Percentiles rank a stretch among this genome's conserved stretches.
These are phyloP conservation scores for Oeneis ivallda DNA, from an alignment of 2,888 invertebrate species.

Conservation along the genomic window DNA sequence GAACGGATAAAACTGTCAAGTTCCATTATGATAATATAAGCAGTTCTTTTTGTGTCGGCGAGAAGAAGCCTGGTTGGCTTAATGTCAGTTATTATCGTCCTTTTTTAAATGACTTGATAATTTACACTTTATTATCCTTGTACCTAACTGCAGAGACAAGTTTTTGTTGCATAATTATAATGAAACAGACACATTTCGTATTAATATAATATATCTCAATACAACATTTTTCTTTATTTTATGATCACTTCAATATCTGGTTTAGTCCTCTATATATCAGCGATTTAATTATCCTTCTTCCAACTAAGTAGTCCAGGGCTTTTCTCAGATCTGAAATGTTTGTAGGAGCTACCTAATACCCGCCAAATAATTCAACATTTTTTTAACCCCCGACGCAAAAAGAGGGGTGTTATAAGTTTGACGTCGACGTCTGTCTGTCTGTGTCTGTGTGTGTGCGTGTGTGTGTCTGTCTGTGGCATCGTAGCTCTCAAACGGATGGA, in stretches of 20 bases:
- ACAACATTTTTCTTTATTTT: not conserved
- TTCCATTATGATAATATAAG: conserved; percentile 38
- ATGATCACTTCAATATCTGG: no score
- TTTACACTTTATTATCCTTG: conserved; percentile 39
- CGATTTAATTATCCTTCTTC: not conserved
- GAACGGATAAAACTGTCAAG: conserved; percentile 37
- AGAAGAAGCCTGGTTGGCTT: conserved; percentile 33
- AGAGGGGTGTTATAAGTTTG: no score
- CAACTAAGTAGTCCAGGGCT: not conserved
- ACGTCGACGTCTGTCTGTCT: no score
- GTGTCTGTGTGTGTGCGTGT: no score
- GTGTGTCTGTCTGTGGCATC: no score
- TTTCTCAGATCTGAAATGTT: no score
- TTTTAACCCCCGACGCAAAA: no score
- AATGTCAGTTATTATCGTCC: conserved; percentile 37
- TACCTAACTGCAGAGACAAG: conserved; percentile 35
- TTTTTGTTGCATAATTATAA: conserved; percentile 35
- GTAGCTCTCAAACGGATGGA: no score
- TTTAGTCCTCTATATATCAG: not conserved
- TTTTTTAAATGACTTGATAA: conserved; percentile 37
- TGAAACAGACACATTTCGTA: conserved; percentile 27
- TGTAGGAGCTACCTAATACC: no score
- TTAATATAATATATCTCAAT: conserved; percentile 14
- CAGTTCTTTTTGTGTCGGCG: conserved; percentile 32
- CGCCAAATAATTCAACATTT: no score